These are phyloP conservation scores for Zaprionus capensis DNA, from an alignment of 1,140 invertebrate genomes.

Conservation along the genomic window DNA sequence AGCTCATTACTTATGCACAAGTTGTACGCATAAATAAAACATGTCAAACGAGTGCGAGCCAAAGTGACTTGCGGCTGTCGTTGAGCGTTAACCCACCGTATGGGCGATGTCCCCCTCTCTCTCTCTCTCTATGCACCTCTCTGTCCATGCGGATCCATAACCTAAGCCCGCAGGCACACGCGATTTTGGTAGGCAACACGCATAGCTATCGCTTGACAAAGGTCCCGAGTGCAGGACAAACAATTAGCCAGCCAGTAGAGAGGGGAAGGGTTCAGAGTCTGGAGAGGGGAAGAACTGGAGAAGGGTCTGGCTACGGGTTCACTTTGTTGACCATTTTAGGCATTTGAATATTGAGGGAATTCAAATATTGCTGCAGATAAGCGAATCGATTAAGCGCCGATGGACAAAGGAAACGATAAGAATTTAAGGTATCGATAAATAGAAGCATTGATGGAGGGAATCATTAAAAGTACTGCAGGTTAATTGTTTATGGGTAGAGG, in stretches of 20 bases:
- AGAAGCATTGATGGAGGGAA: background rate
- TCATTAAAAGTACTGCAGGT: too few species aligned
- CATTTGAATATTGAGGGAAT: background rate
- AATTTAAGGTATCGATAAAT: background rate
- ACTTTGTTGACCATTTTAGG: background rate
- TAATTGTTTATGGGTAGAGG: background rate
- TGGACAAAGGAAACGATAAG: background rate
- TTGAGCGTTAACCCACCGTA: constrained; percentile 2
- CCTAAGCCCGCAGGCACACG: constrained; percentile 7
- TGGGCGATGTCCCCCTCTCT: constrained; percentile 12
- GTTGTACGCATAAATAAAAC: constrained; percentile 80
- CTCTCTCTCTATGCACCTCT: background rate
- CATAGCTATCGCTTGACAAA: constrained; percentile 29
- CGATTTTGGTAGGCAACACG: constrained; percentile 33
- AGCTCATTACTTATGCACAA: constrained; percentile 72
- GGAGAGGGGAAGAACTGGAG: background rate
- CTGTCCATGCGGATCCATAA: constrained; percentile 10
- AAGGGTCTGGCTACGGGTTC: background rate
- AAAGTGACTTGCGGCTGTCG: constrained; percentile 49
- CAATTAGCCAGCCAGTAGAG: constrained; percentile 25
- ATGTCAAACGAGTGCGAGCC: constrained; percentile 57
- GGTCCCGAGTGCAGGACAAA: constrained; percentile 23
- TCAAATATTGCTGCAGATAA: background rate
- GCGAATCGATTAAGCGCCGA: background rate
- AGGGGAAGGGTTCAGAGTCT: background rate